Conservation (phyloP, 2,797 vertebrate species). For the Xerus rutilus region DNA sequence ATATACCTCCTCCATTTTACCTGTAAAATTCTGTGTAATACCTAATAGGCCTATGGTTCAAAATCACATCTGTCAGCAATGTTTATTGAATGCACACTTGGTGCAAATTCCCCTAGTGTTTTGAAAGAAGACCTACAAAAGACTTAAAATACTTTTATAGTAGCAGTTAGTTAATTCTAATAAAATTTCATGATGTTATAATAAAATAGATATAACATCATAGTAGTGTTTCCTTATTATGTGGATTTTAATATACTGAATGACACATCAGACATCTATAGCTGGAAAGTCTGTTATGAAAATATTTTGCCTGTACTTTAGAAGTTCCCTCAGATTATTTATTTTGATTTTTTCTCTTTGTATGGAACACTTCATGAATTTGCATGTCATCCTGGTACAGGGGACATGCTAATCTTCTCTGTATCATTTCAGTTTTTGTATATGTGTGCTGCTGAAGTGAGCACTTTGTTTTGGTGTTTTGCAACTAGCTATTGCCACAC, state of each 20-base stretch:
- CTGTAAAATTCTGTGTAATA: constrained; percentile 34
- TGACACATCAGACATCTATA: not conserved
- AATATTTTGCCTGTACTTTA: not conserved
- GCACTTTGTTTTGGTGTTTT: constrained; percentile 47
- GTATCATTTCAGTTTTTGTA: no score
- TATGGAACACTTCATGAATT: no score
- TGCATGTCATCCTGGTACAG: no score
- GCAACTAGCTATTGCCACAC: not conserved
- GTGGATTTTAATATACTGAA: constrained; percentile 13
- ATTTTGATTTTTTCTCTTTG: no score
- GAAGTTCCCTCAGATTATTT: not conserved
- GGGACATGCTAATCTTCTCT: no score
- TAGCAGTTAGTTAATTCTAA: not conserved
- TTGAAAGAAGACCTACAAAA: constrained; percentile 1
- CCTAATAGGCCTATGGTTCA: not conserved
- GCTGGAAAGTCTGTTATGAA: not conserved
- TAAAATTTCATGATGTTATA: not conserved
- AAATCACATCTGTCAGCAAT: not conserved
- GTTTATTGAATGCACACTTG: not conserved
- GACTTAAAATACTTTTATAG: not conserved
- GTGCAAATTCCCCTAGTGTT: not conserved
- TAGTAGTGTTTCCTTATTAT: not conserved
- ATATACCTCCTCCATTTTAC: not conserved
- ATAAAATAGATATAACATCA: not conserved
- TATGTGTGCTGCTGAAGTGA: no score